Evolutionary conservation across 2,888 invertebrate species (phyloP).

Genomic region (Chymomyza amoena): DNA sequence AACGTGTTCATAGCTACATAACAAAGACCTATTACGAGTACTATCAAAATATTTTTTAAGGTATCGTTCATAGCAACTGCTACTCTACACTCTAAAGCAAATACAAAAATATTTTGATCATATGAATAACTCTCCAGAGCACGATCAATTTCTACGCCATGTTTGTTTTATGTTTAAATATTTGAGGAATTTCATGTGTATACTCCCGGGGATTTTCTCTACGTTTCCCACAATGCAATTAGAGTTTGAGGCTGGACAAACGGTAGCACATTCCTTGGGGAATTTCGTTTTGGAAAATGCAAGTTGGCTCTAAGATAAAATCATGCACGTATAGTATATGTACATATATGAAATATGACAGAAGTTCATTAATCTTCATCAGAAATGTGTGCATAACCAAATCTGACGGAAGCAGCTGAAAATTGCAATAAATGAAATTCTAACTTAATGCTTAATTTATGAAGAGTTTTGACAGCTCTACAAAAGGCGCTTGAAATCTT

Average conservation of each 20-base stretch:
- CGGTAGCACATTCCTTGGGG: slow-evolving; percentile 61
- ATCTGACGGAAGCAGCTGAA: slow-evolving; percentile 56
- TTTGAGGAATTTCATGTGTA: slow-evolving; percentile 20
- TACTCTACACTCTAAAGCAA: slow-evolving; percentile 7
- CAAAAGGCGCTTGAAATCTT: neutral
- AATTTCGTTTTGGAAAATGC: slow-evolving; percentile 18
- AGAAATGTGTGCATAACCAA: slow-evolving; percentile 27
- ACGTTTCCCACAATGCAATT: slow-evolving; percentile 5
- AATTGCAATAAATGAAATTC: slow-evolving; percentile 25
- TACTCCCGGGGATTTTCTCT: neutral
- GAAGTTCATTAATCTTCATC: slow-evolving; percentile 44
- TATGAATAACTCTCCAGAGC: slow-evolving; percentile 52
- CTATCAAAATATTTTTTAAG: neutral
- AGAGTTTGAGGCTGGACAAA: slow-evolving; percentile 19
- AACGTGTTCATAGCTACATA: neutral
- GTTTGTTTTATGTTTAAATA: slow-evolving; percentile 21
- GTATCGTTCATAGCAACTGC: neutral
- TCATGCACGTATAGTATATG: neutral
- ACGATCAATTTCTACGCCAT: slow-evolving; percentile 50
- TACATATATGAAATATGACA: neutral
- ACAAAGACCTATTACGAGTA: neutral
- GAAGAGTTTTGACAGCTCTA: slow-evolving; percentile 61
- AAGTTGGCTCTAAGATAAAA: neutral
- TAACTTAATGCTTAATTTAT: slow-evolving; percentile 51
- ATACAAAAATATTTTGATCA: slow-evolving; percentile 73